Conservation (phyloP, 1,140 invertebrate species). For the Drosophila insularis region DNA sequence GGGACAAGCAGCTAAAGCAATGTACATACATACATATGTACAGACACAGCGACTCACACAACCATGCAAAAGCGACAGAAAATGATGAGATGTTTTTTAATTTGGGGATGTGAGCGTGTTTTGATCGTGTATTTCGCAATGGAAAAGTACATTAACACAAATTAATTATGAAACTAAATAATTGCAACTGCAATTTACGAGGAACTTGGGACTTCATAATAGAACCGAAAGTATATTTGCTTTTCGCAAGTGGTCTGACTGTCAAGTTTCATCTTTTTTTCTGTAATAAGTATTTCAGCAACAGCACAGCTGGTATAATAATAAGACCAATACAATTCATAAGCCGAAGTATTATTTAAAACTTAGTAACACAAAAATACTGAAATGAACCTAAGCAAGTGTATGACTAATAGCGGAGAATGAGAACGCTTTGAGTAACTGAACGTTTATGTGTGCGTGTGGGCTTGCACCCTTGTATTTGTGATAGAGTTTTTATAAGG, state of each 20-base stretch:
- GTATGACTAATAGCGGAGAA: conserved; percentile 63
- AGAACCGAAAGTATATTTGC: neutral
- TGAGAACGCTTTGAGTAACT: conserved; percentile 29
- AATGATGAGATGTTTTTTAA: conserved; percentile 77
- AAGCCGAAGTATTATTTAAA: neutral
- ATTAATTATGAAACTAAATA: neutral
- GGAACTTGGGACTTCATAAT: neutral
- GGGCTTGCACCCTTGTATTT: conserved; percentile 25
- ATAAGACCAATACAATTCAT: neutral
- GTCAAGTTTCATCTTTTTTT: no score
- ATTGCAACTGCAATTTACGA: neutral
- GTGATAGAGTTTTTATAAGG: no score
- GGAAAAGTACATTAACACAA: conserved; percentile 27
- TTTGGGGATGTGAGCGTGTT: conserved; percentile 37
- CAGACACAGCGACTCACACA: conserved; percentile 29
- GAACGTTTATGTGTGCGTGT: conserved; percentile 31
- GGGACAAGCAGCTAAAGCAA: conserved; percentile 11
- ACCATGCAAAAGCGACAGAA: conserved; percentile 41
- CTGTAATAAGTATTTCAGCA: no score
- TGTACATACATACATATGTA: neutral
- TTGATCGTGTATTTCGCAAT: conserved; percentile 6
- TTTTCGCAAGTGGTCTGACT: neutral
- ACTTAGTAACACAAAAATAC: neutral
- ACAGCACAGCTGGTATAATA: conserved; percentile 28
- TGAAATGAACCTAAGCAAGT: conserved; percentile 53